These are phyloP conservation scores for Oegoconia quadripuncta DNA, from an alignment of 2,888 invertebrate genomes.

Conservation along the genomic window DNA sequence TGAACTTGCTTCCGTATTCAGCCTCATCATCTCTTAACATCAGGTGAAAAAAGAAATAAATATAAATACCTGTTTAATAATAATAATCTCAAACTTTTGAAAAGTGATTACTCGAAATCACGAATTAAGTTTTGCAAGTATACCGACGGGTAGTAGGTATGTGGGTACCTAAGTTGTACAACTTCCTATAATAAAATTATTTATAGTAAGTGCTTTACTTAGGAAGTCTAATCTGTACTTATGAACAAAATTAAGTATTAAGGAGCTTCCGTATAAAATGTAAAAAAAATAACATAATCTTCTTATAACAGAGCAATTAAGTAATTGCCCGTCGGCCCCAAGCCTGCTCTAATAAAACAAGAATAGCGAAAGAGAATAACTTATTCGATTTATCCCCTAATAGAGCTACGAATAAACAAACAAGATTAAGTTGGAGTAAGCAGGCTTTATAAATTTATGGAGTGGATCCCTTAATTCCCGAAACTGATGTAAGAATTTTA, in stretches of 20 bases:
- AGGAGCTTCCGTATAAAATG: slow-evolving; percentile 14
- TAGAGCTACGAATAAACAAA: slow-evolving; percentile 66
- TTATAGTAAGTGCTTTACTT: too few relatives aligned
- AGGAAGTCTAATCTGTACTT: slow-evolving; percentile 2
- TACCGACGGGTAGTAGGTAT: too few relatives aligned
- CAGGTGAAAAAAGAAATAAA: too few relatives aligned
- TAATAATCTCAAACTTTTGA: too few relatives aligned
- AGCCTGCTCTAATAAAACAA: slow-evolving; percentile 14
- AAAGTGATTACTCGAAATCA: too few relatives aligned
- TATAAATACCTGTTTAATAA: too few relatives aligned
- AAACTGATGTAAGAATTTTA: slow-evolving; percentile 69
- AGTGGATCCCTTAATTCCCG: slow-evolving; percentile 56
- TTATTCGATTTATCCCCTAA: slow-evolving; percentile 68
- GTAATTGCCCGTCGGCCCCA: slow-evolving; percentile 1
- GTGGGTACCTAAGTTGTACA: too few relatives aligned
- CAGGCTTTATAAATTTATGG: slow-evolving; percentile 60
- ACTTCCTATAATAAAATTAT: too few relatives aligned
- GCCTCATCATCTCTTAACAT: too few relatives aligned
- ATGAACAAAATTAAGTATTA: slow-evolving; percentile 20
- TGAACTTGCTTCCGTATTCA: too few relatives aligned
- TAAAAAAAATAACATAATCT: slow-evolving; percentile 32
- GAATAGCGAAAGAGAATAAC: slow-evolving; percentile 64
- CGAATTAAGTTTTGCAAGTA: too few relatives aligned
- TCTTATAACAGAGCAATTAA: slow-evolving; percentile 15
- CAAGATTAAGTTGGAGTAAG: slow-evolving; percentile 60